These are phyloP conservation scores for Amblyopsis hoosieri DNA, from an alignment of 2,797 vertebrate genomes.

Conservation along the genomic window DNA sequence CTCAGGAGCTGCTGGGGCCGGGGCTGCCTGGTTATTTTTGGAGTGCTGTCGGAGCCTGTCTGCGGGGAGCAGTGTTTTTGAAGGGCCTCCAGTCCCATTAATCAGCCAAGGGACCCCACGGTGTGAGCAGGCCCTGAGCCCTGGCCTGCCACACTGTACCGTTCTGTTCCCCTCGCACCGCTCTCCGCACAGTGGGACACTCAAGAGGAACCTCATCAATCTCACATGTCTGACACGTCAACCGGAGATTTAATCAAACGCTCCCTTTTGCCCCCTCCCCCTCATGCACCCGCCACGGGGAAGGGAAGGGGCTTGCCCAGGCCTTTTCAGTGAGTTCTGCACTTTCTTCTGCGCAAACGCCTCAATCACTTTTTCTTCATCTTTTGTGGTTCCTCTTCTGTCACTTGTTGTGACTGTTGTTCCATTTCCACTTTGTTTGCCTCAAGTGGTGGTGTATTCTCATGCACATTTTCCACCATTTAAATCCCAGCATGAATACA, in stretches of 20 bases:
- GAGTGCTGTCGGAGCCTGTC: constrained; percentile 76
- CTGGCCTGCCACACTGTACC: constrained; percentile 85
- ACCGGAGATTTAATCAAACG: constrained; percentile 87
- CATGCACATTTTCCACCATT: constrained; percentile 34
- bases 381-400: constrained; percentile 7
- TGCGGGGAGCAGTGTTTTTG: constrained; percentile 84
- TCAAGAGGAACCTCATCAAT: constrained; percentile 97
- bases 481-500: constrained; percentile 20
- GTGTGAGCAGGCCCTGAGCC: constrained; percentile 79
- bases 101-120: constrained; percentile 87
- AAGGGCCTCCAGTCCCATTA: constrained; percentile 91
- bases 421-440: constrained; percentile 64
- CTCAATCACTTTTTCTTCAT: constrained; percentile 22
- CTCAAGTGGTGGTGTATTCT: constrained; percentile 66
- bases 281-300: constrained; percentile 30
- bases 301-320: constrained; percentile 25
- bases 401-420: constrained; percentile 2
- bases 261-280: constrained; percentile 73
- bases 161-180: constrained; percentile 83
- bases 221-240: constrained; percentile 91
- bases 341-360: constrained; percentile 41
- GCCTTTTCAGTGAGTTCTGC: constrained; percentile 19
- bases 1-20: constrained; percentile 66
- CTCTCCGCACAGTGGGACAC: constrained; percentile 88
- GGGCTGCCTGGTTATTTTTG: constrained; percentile 83